Evolutionary conservation across 2,797 vertebrate species (phyloP), one percentile per base, ranked within the genome.

Genomic region (Scyliorhinus canicula): DNA sequence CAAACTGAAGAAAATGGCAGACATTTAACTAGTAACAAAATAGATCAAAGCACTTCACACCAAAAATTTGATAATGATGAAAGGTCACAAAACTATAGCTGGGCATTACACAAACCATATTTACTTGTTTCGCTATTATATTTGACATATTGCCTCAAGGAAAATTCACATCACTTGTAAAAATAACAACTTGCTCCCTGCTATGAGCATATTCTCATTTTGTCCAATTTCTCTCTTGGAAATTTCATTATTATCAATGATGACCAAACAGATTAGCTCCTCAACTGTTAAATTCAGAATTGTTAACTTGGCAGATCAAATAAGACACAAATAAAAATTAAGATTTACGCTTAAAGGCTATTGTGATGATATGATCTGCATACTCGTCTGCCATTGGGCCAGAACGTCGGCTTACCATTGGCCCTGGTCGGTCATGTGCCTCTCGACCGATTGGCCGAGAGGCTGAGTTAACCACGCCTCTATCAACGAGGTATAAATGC

Each of bases 211-310:
- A 55, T 93, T 7, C 65, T 12, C 44, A 93, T 16, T 50, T 60
- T 90, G 55, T 69, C 40, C 63, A 69, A 65, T 69, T 67, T 69
- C 69, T 71, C 44, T 31, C 28, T 60, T 35, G 86, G 63, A 47
- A 31, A 93, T 93, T 67, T 40, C 91, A 67, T 67, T 86, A 55
- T 93, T 65, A 65, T 65, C 57, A 63, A 63, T 24, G 77, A 82
- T 47, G 79, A 26, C 19, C 47, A 21, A 47, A 47, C 44, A 44
- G 8, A 28, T 31, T 57, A 65, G 40, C n/a, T 65, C n/a, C 24
- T 93, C 31, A 40, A 67, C 26, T 65, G 84, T 31, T 12, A 86
- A 26, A 86, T 52, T 26, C 50, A 4, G 31, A 35, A 88, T 35
- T 55, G 35, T 55, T 82, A 47, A 47, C 28, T 55, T 26, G 26